phyloP scores from a whole-genome alignment of 2,888 invertebrate genomes.

The Parnassius mnemosyne region DNA sequence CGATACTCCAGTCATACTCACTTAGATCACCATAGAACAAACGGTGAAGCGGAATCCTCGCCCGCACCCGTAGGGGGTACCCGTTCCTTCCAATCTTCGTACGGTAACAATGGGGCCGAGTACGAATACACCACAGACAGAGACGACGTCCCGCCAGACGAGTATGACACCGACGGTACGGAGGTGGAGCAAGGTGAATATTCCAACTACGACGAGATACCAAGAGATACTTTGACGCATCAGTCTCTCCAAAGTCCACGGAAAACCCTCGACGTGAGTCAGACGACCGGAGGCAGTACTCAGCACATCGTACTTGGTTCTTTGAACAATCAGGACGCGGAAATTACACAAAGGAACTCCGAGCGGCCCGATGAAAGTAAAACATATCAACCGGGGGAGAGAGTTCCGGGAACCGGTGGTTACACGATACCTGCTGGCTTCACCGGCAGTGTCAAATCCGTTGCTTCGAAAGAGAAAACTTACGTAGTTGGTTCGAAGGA shows the following conservation, averaged over 20 bases:
- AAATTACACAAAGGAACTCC: slow-evolving; percentile 81
- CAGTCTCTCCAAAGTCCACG: slow-evolving; percentile 56
- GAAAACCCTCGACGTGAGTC: slow-evolving; percentile 66
- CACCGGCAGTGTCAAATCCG: slow-evolving; percentile 84
- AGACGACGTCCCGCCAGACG: slow-evolving; percentile 56
- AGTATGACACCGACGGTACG: slow-evolving; percentile 68
- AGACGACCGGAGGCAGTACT: slow-evolving; percentile 77
- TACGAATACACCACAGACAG: slow-evolving; percentile 65
- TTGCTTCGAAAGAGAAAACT: slow-evolving; percentile 81
- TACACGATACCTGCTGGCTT: slow-evolving; percentile 85
- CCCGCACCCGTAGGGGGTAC: slow-evolving; percentile 52
- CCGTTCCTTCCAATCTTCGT: slow-evolving; percentile 59
- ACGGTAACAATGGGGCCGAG: slow-evolving; percentile 49
- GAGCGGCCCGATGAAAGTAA: slow-evolving; percentile 77
- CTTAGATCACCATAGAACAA: slow-evolving; percentile 61
- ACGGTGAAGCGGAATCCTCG: slow-evolving; percentile 37
- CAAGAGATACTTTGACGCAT: slow-evolving; percentile 57
- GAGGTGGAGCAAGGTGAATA: slow-evolving; percentile 78
- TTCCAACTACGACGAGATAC: slow-evolving; percentile 81
- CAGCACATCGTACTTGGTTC: slow-evolving; percentile 83
- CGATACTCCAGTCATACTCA: slow-evolving; percentile 53
- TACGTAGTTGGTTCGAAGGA: slow-evolving; percentile 79
- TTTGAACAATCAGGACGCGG: slow-evolving; percentile 79
- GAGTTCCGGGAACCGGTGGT: slow-evolving; percentile 84
- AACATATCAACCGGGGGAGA: slow-evolving; percentile 83